Evolutionary conservation across 2,888 invertebrate species (phyloP), one percentile per base, ranked within the genome.

Genomic region (Aporophyla nigra): DNA sequence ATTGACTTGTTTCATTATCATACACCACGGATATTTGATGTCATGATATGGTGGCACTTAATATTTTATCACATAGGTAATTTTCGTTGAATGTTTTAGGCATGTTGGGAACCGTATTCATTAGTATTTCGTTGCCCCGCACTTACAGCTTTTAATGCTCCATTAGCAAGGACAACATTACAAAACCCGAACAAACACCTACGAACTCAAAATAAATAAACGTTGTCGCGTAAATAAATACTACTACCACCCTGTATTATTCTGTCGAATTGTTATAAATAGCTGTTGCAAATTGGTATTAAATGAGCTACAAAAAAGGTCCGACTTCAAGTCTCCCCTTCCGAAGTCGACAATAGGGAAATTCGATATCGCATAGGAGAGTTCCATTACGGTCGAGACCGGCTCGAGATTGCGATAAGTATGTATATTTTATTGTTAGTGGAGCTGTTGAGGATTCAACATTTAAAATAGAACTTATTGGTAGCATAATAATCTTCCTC

Each of bases 261-360:
- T 82, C 84, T 74, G 83, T 88, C 86, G 88, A 90, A 89, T 89
- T 88, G 92, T 92, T 91, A 92, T 90, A 91, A 92, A 92, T 91
- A 90, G 91, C 91, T 91, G 88, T 90, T 90, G 89, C 90, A 92
- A 93, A 93, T 93, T 92, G 92, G 90, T 92, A 93, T 92, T 91
- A 93, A 93, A 92, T 91, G 92, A 92, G 90, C 87, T 90, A 90
- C 89, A 91, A 92, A 92, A 91, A 92, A 92, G 91, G 90, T 85
- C 76, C 86, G 73, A 89, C 73, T 80, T 84, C 67, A 53, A 76
- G 80, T 80, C 81, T 84, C 88, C 91, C 92, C 91, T 91, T 87
- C 87, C 87, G 88, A 86, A 87, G 71, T 86, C 78, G 72, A 91
- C 92, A 92, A 91, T 90, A 89, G 88, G 88, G 89, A 91, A 91